A percentile compares a stretch with the other conserved stretches of the same genome.
These are phyloP conservation scores for Trichomycterus rosablanca DNA, from an alignment of 2,113 vertebrate species.

Conservation along the genomic window DNA sequence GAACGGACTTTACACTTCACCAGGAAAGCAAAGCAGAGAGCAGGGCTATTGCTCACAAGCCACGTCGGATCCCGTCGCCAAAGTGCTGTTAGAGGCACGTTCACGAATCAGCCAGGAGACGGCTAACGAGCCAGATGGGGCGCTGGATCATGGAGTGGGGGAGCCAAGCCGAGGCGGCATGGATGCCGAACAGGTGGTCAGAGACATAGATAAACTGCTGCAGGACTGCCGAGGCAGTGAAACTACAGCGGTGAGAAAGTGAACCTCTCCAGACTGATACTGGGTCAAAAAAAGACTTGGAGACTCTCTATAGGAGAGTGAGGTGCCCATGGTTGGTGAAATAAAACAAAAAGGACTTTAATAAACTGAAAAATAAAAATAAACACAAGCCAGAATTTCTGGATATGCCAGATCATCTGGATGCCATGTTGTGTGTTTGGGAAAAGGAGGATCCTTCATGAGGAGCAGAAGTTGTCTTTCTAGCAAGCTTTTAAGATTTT, in stretches of 20 bases:
- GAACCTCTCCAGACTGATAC: conserved; percentile 53
- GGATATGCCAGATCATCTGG: conserved; percentile 19
- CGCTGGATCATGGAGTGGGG: conserved; percentile 75
- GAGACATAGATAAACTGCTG: conserved; percentile 98
- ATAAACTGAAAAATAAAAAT: conserved; percentile 26
- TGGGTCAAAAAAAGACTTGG: conserved; percentile 30
- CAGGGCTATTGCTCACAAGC: conserved; percentile 64
- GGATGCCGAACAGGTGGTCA: conserved; percentile 93
- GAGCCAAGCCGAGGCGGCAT: conserved; percentile 82
- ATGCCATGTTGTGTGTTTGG: conserved; percentile 50
- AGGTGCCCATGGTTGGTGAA: background rate
- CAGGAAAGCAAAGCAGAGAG: conserved; percentile 86
- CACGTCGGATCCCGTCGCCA: conserved; percentile 75
- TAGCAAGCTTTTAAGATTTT: conserved; percentile 81
- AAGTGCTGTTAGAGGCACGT: conserved; percentile 86
- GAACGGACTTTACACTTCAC: conserved; percentile 86
- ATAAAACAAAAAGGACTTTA: background rate
- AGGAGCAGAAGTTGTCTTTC: conserved; percentile 72
- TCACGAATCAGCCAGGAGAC: conserved; percentile 72
- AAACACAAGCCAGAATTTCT: conserved; percentile 13
- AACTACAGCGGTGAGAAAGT: conserved; percentile 85
- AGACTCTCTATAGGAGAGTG: conserved; percentile 36
- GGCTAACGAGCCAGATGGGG: conserved; percentile 75
- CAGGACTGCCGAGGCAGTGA: conserved; percentile 96
- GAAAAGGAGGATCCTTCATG: conserved; percentile 55